phyloP scores from a whole-genome alignment of 2,113 vertebrate species.

The Mellivora capensis region DNA sequence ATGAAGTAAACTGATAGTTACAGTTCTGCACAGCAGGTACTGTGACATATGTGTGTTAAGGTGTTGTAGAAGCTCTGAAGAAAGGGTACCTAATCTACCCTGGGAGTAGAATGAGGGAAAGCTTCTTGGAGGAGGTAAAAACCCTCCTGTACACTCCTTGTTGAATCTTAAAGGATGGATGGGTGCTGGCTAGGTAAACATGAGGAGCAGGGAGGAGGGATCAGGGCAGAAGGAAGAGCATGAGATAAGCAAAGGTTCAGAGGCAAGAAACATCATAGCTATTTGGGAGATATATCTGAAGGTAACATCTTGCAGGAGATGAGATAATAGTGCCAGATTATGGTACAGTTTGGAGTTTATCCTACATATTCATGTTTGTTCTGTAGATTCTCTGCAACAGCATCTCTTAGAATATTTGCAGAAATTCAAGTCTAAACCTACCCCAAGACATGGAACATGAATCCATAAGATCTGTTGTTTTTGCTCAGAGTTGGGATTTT shows the following conservation, averaged over 20 bases:
- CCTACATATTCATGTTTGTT: background rate
- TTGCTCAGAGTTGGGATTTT: slow-evolving; percentile 11
- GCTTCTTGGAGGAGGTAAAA: background rate
- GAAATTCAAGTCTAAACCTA: background rate
- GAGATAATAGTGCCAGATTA: background rate
- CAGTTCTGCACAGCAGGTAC: background rate
- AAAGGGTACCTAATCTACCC: background rate
- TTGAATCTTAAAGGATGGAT: background rate
- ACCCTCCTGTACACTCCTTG: background rate
- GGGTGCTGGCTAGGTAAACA: background rate
- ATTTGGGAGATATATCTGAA: background rate
- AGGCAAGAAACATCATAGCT: background rate
- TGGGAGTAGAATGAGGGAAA: background rate
- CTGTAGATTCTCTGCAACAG: background rate
- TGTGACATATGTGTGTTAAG: background rate
- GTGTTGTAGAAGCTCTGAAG: background rate
- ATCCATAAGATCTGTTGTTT: background rate
- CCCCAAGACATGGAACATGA: background rate
- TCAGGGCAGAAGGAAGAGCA: background rate
- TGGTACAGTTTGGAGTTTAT: background rate
- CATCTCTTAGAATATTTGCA: background rate
- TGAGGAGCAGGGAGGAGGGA: background rate
- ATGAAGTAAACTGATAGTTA: background rate
- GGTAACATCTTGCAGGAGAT: background rate
- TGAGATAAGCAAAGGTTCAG: background rate